A percentile compares a stretch with the other conserved stretches of the same genome.
These are phyloP conservation scores for Ondatra zibethicus DNA, from an alignment of 2,113 vertebrate genomes.

Conservation along the genomic window DNA sequence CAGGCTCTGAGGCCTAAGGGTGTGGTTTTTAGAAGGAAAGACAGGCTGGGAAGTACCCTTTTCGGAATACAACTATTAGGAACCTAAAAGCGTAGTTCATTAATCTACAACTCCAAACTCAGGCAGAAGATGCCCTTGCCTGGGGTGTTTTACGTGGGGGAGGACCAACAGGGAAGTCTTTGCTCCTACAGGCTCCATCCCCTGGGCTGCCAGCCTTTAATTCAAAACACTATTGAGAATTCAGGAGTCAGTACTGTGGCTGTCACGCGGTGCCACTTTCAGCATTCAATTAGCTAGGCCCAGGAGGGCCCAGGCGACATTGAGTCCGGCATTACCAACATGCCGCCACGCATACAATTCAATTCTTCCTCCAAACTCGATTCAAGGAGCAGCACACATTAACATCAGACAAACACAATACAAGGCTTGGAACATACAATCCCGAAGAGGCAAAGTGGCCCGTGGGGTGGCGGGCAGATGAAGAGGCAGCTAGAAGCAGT, in stretches of 20 bases:
- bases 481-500: slow-evolving; percentile 41
- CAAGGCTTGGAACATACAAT: slow-evolving; percentile 54
- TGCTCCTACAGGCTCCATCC: neutral
- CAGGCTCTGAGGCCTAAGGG: slow-evolving; percentile 62
- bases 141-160: neutral
- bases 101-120: neutral
- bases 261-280: slow-evolving; percentile 80
- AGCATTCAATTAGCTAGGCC: slow-evolving; percentile 83
- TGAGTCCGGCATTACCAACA: slow-evolving; percentile 91
- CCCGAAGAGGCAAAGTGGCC: slow-evolving; percentile 19
- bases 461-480: neutral
- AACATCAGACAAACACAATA: slow-evolving; percentile 75
- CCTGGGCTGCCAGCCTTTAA: slow-evolving; percentile 80
- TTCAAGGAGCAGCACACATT: slow-evolving; percentile 83
- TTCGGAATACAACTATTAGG: neutral
- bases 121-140: neutral
- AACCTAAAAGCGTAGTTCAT: neutral
- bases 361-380: slow-evolving; percentile 91
- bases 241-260: slow-evolving; percentile 76
- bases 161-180: neutral
- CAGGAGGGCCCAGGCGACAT: slow-evolving; percentile 82
- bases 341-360: slow-evolving; percentile 90
- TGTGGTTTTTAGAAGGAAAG: neutral
- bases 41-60: neutral
- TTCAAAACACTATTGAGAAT: slow-evolving; percentile 61